Base-by-base conservation (phyloP, 2,113 vertebrate genomes). In the Gorsachius goisagi region DNA sequence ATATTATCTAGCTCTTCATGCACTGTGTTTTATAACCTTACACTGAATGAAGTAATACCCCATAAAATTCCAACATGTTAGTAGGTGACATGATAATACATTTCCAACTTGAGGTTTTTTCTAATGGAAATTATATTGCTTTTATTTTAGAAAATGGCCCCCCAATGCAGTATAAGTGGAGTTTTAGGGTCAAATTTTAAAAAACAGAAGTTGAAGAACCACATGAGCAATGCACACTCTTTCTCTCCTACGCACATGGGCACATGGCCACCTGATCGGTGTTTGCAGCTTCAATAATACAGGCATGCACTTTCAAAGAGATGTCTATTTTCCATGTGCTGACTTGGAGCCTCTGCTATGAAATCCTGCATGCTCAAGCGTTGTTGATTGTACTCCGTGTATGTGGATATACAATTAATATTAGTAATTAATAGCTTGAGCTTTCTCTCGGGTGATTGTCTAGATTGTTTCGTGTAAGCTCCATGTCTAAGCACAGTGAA, bases 201-300 rank as follows among this genome's bases (percentile, higher is more conserved):
- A 60, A 85, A 84, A 30, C 2, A 1, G 30, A 62, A 73, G 44
- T 12, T 75, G 55, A 85, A 50, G 60, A 44, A 39, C 21, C 12
- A 32, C 10, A 14, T 24, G 45, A 82, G 9, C 16, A 64, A 55
- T 44, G 10, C 30, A 45, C 6, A 7, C 4, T 60, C n/a, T 58
- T 67, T 60, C 16, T 82, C 14, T 4, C 2, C 2, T 20, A 18
- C 11, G 28, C 27, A 50, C 0, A 0, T 11, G 12, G 12, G 2
- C 14, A 28, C 66, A 44, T 37, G 21, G 32, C 33, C 55, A 79
- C 17, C 11, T 1, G 0, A 47, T 11, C 18, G 5, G 24, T 62
- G 15, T 8, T 63, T 80, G 28, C n/a, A 86, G 16, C 23, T 55
- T 35, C 49, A 39, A 18, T 56, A 49, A 74, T 7, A 79, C 3